A percentile compares a stretch with the other conserved stretches of the same genome.
These are phyloP conservation scores for Haliclona indistincta DNA, from an alignment of 37 sponge, comb jelly and placozoan genomes.

Conservation along the genomic window DNA sequence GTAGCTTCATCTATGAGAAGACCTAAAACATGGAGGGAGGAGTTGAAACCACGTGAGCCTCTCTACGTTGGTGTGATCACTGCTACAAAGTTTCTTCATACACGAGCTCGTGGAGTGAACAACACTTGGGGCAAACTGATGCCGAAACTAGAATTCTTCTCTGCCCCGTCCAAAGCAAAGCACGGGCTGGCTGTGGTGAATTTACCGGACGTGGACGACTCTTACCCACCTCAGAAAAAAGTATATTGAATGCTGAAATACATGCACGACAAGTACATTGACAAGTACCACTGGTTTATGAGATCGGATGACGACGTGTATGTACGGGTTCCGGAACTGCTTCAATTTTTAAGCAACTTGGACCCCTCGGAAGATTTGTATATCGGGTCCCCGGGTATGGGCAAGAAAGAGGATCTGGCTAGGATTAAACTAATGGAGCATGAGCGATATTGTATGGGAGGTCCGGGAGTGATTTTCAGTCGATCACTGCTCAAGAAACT, in stretches of 20 bases:
- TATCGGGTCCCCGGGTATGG: constrained; percentile 69
- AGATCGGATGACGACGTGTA: constrained; percentile 70
- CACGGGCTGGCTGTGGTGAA: constrained; percentile 23
- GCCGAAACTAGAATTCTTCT: constrained; percentile 47
- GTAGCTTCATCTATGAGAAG: no score
- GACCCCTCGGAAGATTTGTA: constrained; percentile 48
- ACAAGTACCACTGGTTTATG: constrained; percentile 86
- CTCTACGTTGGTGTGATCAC: constrained; percentile 78
- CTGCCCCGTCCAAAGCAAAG: constrained; percentile 9
- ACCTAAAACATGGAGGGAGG: constrained; percentile 37
- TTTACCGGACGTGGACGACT: constrained; percentile 51
- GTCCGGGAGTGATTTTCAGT: constrained; percentile 68
- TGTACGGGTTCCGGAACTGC: constrained; percentile 42
- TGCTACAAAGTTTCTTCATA: constrained; percentile 30
- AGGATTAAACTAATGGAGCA: constrained; percentile 34
- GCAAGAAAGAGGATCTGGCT: constrained; percentile 18
- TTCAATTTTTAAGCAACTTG: constrained; percentile 38
- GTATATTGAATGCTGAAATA: constrained; percentile 68
- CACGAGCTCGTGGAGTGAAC: constrained; percentile 43
- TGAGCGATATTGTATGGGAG: constrained; percentile 75
- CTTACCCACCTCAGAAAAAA: constrained; percentile 76
- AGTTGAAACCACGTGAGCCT: constrained; percentile 30
- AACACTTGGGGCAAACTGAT: constrained; percentile 69
- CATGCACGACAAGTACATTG: constrained; percentile 68
- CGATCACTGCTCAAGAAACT: constrained; percentile 43